Evolutionary conservation across 2,888 invertebrate species (phyloP), one percentile per base, ranked within the genome.

Genomic region (Campoletis raptor): DNA sequence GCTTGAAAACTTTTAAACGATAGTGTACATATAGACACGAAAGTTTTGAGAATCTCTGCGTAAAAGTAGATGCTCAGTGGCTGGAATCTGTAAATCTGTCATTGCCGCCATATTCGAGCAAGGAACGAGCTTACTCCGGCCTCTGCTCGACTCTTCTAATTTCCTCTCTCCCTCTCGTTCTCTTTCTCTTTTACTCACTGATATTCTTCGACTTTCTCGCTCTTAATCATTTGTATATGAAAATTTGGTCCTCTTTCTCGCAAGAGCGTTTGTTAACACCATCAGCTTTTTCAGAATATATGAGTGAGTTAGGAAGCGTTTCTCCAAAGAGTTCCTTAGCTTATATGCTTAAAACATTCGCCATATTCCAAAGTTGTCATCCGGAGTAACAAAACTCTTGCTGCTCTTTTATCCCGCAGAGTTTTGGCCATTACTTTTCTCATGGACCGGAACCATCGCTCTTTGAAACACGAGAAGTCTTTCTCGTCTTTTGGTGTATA

Each of bases 31-130:
- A 57, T 12, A 24, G 4, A 12, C 24, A 24, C 18, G 66, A 72
- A 76, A 90, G 90, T 92, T 92, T 92, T 91, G 90, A 92, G 92
- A 92, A 91, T 92, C 90, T 74, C 88, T 69, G 54, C 67, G 80
- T 66, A 73, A 69, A 83, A 83, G 81, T 61, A 70, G 74, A 85
- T 83, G 89, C 79, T 86, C 90, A 89, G 91, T 92, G 92, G 91
- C 93, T 94, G 93, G 93, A 93, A 94, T 94, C 93, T 92, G 94
- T 94, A 94, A 94, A 94, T 94, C 94, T 94, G 94, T 94, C 94
- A 92, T 92, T 94, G 92, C 91, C 86, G 88, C 92, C 91, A 92
- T 93, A 93, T 92, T 90, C 91, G 85, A 81, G 77, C 85, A 83
- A 83, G 81, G 85, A 83, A 83, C 83, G 85, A 87, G 85, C 66